Evolutionary conservation across 2,113 vertebrate genomes (phyloP), one percentile per base, ranked within the genome.

Genomic region (Labeo catla): DNA sequence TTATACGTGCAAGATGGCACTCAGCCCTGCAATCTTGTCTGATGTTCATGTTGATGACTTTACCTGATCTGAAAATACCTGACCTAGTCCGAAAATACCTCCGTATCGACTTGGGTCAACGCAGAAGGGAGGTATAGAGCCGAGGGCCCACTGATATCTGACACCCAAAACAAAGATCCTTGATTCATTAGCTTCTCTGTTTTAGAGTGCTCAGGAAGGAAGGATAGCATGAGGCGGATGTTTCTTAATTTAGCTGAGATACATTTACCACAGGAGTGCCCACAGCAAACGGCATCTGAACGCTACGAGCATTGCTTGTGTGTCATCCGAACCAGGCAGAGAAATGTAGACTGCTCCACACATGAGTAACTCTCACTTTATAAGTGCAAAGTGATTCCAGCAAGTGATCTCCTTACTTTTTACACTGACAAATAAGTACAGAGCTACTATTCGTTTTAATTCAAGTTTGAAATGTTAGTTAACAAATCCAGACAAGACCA

Each of bases 201-300:
- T 83, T 83, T 28, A 66, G 19, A 63, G 68, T 6, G 28, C 19
- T 11, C 78, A 82, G 65, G 77, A 81, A 49, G 80, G 66, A 81
- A 59, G 52, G 23, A 19, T 34, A 61, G 52, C n/a, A 19, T 49
- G 19, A 68, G 49, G 76, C 74, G 66, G 77, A 45, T 86, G 78
- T 72, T 80, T 80, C 77, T 78, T 85, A 52, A 54, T 79, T 85
- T 54, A 79, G 47, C 84, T 80, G 50, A 57, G 13, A 28, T 73
- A 43, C 49, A 80, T 80, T 34, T 73, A 21, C 65, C n/a, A 13
- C 39, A 39, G 66, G 39, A 49, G 63, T 73, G 21, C 66, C 50
- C 81, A 43, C 66, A 73, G 68, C 66, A 83, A 39, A 45, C 65
- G 8, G n/a, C 86, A 76, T 82, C 28, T 83, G 70, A 81, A 81